phyloP scores from a whole-genome alignment of 2,113 vertebrate species.

The Corythoichthys intestinalis region DNA sequence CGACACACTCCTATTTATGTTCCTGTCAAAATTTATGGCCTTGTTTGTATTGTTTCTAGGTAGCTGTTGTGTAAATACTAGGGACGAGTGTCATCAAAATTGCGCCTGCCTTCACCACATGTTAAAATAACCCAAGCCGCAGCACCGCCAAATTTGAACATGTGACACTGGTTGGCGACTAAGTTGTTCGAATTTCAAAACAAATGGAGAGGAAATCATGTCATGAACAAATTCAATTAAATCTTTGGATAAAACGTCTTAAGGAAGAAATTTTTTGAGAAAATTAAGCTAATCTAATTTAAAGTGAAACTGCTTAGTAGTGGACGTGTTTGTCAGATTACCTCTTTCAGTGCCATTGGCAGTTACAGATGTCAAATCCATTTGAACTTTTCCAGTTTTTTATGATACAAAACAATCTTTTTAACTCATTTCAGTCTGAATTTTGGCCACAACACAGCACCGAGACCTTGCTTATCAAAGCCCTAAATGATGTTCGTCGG shows the following conservation, averaged over 20 bases:
- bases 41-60: conserved; percentile 22
- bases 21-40: conserved; percentile 13
- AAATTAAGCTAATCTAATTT: no score
- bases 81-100: not conserved
- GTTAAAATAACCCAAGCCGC: not conserved
- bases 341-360: no score
- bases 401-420: no score
- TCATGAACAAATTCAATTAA: not conserved
- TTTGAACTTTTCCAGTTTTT: no score
- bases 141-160: not conserved
- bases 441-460: no score
- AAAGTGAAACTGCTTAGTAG: no score
- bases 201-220: not conserved
- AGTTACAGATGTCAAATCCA: no score
- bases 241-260: not conserved
- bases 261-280: not conserved
- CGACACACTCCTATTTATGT: conserved; percentile 13
- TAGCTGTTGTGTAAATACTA: not conserved
- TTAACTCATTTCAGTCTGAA: no score
- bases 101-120: conserved; percentile 1
- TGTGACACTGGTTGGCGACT: not conserved
- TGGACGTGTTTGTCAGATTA: no score
- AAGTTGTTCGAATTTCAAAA: not conserved
- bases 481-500: no score
- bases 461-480: no score